These are phyloP conservation scores for Hyles lineata DNA, from an alignment of 2,888 invertebrate genomes.

Conservation along the genomic window DNA sequence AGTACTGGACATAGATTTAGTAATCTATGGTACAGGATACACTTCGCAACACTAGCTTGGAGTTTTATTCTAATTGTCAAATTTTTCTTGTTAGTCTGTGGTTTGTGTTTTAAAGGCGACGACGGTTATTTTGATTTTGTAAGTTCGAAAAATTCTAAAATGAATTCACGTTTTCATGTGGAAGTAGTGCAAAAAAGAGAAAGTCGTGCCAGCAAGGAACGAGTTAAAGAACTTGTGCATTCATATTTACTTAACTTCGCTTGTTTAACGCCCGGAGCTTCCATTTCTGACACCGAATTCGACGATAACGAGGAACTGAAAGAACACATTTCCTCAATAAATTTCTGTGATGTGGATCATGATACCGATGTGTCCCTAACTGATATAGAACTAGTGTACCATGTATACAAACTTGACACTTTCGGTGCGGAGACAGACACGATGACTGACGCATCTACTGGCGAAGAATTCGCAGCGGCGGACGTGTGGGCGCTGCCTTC, in stretches of 20 bases:
- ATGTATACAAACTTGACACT: constrained; percentile 65
- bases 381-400: constrained; percentile 59
- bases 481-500: constrained; percentile 95
- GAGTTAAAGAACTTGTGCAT: constrained; percentile 61
- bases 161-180: constrained; percentile 66
- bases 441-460: constrained; percentile 75
- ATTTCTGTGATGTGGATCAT: constrained; percentile 70
- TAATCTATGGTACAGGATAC: too few relatives aligned
- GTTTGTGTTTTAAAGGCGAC: not conserved
- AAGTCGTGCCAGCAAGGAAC: constrained; percentile 62
- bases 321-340: constrained; percentile 66
- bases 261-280: constrained; percentile 63
- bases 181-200: constrained; percentile 71
- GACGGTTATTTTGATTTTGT: constrained; percentile 24
- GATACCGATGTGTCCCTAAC: constrained; percentile 55
- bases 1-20: too few relatives aligned
- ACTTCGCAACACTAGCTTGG: not conserved
- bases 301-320: constrained; percentile 58
- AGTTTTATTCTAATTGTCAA: not conserved
- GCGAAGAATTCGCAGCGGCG: constrained; percentile 84
- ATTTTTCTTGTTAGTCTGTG: not conserved
- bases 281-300: constrained; percentile 54
- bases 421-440: constrained; percentile 70
- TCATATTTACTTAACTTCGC: constrained; percentile 60
- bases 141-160: constrained; percentile 35